phyloP scores from a whole-genome alignment of 2,888 invertebrate genomes.

The Philereme vetulata region DNA sequence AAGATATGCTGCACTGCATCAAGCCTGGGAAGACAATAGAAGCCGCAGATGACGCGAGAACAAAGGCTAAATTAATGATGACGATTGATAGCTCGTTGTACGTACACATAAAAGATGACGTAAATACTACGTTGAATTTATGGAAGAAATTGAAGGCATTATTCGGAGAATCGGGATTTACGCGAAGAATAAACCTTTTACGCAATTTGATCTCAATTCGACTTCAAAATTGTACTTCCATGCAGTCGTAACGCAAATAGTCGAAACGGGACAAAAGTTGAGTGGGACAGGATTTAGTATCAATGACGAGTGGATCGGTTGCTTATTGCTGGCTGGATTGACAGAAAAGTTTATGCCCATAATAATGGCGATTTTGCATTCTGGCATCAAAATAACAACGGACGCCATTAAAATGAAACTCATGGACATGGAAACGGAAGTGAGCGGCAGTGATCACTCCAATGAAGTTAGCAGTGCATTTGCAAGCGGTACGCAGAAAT shows the following conservation, averaged over 20 bases:
- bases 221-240: slow-evolving; percentile 12
- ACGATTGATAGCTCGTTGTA: slow-evolving; percentile 20
- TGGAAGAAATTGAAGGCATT: slow-evolving; percentile 8
- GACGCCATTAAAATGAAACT: too few species aligned
- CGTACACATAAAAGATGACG: slow-evolving; percentile 2
- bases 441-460: too few species aligned
- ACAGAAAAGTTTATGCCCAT: too few species aligned
- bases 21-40: too few species aligned
- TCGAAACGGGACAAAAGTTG: slow-evolving; percentile 15
- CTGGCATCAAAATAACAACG: too few species aligned
- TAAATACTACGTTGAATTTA: neutral
- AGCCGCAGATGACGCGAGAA: slow-evolving; percentile 1
- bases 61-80: slow-evolving; percentile 9
- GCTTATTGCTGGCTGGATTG: too few species aligned
- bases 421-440: too few species aligned
- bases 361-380: too few species aligned
- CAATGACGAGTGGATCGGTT: too few species aligned
- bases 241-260: slow-evolving; percentile 8
- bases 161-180: slow-evolving; percentile 9
- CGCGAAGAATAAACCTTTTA: slow-evolving; percentile 3
- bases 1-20: too few species aligned
- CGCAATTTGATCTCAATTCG: slow-evolving; percentile 9
- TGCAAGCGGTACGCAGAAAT: too few species aligned
- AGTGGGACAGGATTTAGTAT: slow-evolving; percentile 16
- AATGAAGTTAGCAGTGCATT: too few species aligned